Base-by-base conservation (phyloP, 2,888 invertebrate genomes). In the Himalopsyche kuldschensis region DNA sequence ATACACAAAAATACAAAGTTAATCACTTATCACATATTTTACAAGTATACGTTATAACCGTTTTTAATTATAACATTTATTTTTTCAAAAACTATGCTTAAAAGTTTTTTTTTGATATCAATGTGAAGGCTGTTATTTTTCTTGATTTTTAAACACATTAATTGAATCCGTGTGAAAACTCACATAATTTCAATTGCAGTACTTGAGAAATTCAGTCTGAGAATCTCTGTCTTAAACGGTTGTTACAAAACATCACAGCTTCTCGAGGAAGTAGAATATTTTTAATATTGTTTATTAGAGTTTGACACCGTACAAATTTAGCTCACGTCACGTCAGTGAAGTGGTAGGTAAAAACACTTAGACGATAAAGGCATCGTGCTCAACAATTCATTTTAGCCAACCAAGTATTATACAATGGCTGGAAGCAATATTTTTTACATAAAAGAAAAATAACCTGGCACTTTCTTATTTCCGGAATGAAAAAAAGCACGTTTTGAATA, bases 361-460 rank as follows among this genome's bases (percentile, higher is more conserved):
- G 76, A 76, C 76, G 41, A 76, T 76, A 76, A 41, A 69, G 76
- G 76, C 32, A 41, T 32, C 76, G 76, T 76, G 76, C 76, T 41
- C 41, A 76, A 76, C 76, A 76, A 76, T 76, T 41, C 41, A 76
- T 35, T 76, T 76, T 76, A 76, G 35, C 24, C 24, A 32, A 35
- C 35, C 32, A 41, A 69, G 69, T 69, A 41, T 41, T 41, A 41
- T 41, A 69, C 69, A 69, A 69, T 69, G 69, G 69, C 69, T 69
- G 3, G 15, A 69, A 30, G 69, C 69, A 69, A 69, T 69, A 69
- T 69, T 69, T 69, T 69, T 69, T 69, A 27, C 69, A 69, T 69
- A 30, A 69, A 69, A 69, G 69, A 69, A 69, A 69, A 69, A 69
- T 69, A 69, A 27, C 69, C 20, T 69, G 30, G 69, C 69, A 69